These are phyloP conservation scores for Blera fallax DNA, from an alignment of 2,888 invertebrate species.

Conservation along the genomic window DNA sequence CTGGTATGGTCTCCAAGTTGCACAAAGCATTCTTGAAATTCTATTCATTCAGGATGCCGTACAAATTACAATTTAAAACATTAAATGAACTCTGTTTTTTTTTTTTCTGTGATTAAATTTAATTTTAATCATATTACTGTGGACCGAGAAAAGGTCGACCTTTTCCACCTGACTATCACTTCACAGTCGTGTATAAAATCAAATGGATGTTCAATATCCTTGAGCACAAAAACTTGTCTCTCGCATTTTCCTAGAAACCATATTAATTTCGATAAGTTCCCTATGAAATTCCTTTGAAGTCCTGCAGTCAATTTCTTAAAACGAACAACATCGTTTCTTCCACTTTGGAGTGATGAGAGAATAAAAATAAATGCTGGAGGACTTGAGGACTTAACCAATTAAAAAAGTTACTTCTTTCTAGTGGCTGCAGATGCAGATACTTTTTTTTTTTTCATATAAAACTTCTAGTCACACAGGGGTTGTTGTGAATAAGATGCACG, in stretches of 20 bases:
- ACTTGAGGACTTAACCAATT: not conserved
- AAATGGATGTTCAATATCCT: not conserved
- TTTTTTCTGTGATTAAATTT: not conserved
- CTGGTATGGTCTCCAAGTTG: not conserved
- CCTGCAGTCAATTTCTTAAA: not conserved
- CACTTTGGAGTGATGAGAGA: not conserved
- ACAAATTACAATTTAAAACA: slow-evolving; percentile 25
- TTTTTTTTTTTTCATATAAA: not conserved
- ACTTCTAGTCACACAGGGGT: not conserved
- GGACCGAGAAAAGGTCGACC: not conserved
- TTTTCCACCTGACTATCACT: not conserved
- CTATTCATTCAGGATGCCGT: not conserved
- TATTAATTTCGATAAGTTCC: not conserved
- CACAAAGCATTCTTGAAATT: not conserved
- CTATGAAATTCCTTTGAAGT: not conserved
- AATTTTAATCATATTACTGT: not conserved
- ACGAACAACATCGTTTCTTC: not conserved
- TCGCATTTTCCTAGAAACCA: not conserved
- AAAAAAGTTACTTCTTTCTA: slow-evolving; percentile 7
- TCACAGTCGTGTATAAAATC: not conserved
- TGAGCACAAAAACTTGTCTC: not conserved
- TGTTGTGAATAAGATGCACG: not conserved
- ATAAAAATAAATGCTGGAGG: not conserved
- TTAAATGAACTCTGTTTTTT: not conserved
- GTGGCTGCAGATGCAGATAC: slow-evolving; percentile 1